Conservation (phyloP, 2,888 invertebrate species). For the Apotomis turbidana region DNA sequence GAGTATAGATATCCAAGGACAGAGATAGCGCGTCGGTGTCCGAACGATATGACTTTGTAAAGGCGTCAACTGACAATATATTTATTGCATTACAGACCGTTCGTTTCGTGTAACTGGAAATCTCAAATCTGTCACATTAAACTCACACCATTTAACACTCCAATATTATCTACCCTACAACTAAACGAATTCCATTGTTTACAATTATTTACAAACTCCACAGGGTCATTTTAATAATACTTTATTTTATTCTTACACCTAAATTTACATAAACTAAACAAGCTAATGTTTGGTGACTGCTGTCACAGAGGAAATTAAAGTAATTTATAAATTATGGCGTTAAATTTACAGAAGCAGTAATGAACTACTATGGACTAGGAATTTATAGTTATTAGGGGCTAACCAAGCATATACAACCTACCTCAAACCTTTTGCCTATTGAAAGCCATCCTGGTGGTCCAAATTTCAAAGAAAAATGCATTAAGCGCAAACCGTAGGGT, state of each 20-base stretch:
- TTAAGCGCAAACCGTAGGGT: slow-evolving; percentile 17
- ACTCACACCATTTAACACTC: slow-evolving; percentile 48
- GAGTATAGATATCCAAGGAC: neutral
- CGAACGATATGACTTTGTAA: slow-evolving; percentile 28
- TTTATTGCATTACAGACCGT: slow-evolving; percentile 19
- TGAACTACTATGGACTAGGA: slow-evolving; percentile 74
- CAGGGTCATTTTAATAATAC: slow-evolving; percentile 41
- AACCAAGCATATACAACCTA: slow-evolving; percentile 38
- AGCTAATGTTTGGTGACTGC: slow-evolving; percentile 36
- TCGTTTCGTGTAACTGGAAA: slow-evolving; percentile 21
- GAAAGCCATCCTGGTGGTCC: slow-evolving; percentile 29
- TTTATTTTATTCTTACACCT: slow-evolving; percentile 31
- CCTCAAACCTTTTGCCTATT: slow-evolving; percentile 38
- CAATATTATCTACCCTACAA: slow-evolving; percentile 58
- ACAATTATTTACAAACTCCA: slow-evolving; percentile 67
- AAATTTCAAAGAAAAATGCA: slow-evolving; percentile 28
- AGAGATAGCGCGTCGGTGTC: slow-evolving; percentile 7
- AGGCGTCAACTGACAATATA: slow-evolving; percentile 28
- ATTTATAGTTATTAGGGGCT: slow-evolving; percentile 59
- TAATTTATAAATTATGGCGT: slow-evolving; percentile 47
- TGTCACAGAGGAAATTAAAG: slow-evolving; percentile 41
- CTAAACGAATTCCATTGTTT: slow-evolving; percentile 54
- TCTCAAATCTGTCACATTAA: slow-evolving; percentile 36
- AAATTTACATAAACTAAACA: slow-evolving; percentile 37
- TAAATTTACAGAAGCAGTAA: slow-evolving; percentile 73